Base-by-base conservation (phyloP, 2,113 vertebrate genomes). In the Pseudolaguvia tuberculata region DNA sequence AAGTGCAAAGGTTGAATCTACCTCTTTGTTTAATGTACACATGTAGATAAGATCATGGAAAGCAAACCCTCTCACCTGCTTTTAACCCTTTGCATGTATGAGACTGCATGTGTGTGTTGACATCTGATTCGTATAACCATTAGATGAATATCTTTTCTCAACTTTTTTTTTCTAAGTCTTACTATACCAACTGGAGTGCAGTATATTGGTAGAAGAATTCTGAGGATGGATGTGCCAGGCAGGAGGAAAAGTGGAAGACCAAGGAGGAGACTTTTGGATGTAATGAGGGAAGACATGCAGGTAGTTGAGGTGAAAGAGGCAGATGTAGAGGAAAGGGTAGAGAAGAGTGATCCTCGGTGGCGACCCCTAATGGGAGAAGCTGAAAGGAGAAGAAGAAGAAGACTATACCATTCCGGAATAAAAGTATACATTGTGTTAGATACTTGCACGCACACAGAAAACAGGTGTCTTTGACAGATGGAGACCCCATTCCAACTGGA, bases 1-100 rank as follows among this genome's bases (percentile, higher is more conserved):
- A 27, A 63, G 67, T 73, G 66, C 42, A 80, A 80, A 81, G 78
- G 72, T 79, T 80, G 78, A 53, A 58, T 77, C 66, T 5, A 29
- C 20, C 63, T 58, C 51, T 79, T 77, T 84, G 81, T 84, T 83
- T 85, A 70, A 77, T 72, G 55, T 85, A 75, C 79, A 82, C 78
- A 83, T 75, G 59, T 27, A 47, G 66, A 80, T 78, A 76, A 61
- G 58, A 47, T 45, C 10, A 17, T 57, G 53, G 63, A 76, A 83
- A 83, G 79, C 76, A 79, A 78, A 72, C 74, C 31, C n/a, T 29
- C 56, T 72, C 31, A 51, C 53, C 20, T 73, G 66, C 57, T 63
- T 57, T 77, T 80, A 80, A 79, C 70, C 70, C 67, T 69, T 73
- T 53, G 31, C 31, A 78, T 73, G 65, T 82, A 68, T 42, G 53